These are phyloP conservation scores for Adoxophyes honmai DNA, from an alignment of 1,140 invertebrate genomes.

Conservation along the genomic window DNA sequence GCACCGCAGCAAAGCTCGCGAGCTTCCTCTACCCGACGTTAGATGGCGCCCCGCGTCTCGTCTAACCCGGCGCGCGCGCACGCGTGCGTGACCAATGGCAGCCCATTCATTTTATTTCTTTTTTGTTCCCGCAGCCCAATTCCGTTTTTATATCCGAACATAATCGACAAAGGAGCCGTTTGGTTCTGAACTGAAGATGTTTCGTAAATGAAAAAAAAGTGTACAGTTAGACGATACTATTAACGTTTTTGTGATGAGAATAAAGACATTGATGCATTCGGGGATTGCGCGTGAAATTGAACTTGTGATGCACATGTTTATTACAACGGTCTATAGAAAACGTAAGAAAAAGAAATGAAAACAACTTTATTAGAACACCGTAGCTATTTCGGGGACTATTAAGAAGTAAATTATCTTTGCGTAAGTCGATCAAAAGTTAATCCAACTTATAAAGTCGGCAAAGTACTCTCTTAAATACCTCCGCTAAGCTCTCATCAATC, in stretches of 20 bases:
- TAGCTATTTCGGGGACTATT: too few species aligned
- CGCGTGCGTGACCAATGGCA: slow-evolving; percentile 33
- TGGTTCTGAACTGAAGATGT: slow-evolving; percentile 35
- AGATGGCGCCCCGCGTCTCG: slow-evolving; percentile 43
- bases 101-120: slow-evolving; percentile 26
- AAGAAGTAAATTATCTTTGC: too few species aligned
- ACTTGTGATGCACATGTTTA: slow-evolving; percentile 6
- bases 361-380: too few species aligned
- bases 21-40: slow-evolving; percentile 22
- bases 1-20: background rate
- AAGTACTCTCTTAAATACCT: background rate
- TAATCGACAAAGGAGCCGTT: slow-evolving; percentile 44
- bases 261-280: slow-evolving; percentile 19
- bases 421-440: too few species aligned
- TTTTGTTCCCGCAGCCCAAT: slow-evolving; percentile 34
- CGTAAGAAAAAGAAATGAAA: too few species aligned
- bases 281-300: slow-evolving; percentile 17
- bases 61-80: slow-evolving; percentile 20
- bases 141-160: slow-evolving; percentile 46
- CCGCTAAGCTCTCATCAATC: slow-evolving; percentile 23
- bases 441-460: background rate
- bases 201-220: slow-evolving; percentile 27
- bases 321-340: too few species aligned
- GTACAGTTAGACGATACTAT: slow-evolving; percentile 29
- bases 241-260: slow-evolving; percentile 29